These are phyloP conservation scores for Climacteris rufus DNA, from an alignment of 2,113 vertebrate genomes.

Conservation along the genomic window DNA sequence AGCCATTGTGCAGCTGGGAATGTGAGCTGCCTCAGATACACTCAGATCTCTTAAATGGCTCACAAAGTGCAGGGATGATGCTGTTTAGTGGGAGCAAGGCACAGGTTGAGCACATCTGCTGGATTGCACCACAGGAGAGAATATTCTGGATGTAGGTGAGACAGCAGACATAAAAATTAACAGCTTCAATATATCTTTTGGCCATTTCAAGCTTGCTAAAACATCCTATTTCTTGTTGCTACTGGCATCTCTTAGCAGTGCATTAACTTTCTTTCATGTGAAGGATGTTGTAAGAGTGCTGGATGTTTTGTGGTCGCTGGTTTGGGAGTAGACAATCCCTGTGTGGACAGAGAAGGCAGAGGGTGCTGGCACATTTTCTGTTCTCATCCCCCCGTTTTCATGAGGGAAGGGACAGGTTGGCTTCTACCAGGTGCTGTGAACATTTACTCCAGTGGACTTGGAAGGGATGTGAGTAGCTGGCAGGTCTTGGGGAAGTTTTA, in stretches of 20 bases:
- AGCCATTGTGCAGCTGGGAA: background rate
- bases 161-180: background rate
- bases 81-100: background rate
- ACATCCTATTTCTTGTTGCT: background rate
- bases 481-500: background rate
- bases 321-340: background rate
- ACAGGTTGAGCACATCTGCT: background rate
- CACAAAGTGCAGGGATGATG: background rate
- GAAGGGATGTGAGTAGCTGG: background rate
- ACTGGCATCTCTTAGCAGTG: background rate
- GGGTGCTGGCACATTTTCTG: background rate
- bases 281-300: background rate
- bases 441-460: background rate
- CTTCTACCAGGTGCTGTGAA: background rate
- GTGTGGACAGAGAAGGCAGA: background rate
- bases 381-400: background rate
- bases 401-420: background rate
- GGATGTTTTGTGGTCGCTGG: accelerated
- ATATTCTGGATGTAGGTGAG: background rate
- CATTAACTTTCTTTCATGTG: background rate
- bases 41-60: background rate
- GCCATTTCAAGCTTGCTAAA: background rate
- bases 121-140: background rate
- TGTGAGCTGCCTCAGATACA: background rate
- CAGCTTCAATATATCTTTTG: background rate